These are phyloP conservation scores for Ictalurus furcatus DNA, from an alignment of 2,113 vertebrate genomes.

Conservation along the genomic window DNA sequence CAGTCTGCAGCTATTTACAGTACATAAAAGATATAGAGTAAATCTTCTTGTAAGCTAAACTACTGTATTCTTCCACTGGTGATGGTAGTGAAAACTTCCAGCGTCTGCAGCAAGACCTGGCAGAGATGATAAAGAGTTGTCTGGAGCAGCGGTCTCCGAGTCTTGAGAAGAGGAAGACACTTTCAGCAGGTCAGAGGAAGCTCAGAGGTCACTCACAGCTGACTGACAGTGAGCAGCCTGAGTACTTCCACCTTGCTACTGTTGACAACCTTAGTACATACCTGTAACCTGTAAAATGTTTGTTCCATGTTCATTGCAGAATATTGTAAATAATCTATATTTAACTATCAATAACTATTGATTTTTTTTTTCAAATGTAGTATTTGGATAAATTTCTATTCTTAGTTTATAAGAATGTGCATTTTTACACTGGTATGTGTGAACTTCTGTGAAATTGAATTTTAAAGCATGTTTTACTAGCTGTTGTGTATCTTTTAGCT, in stretches of 20 bases:
- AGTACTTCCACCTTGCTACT: slow-evolving; percentile 87
- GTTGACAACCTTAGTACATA: slow-evolving; percentile 77
- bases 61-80: slow-evolving; percentile 34
- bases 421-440: neutral
- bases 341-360: neutral
- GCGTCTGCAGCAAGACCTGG: slow-evolving; percentile 86
- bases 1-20: neutral
- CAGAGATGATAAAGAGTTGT: slow-evolving; percentile 82
- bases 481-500: neutral
- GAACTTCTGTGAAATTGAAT: neutral
- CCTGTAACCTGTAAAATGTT: slow-evolving; percentile 66
- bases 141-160: slow-evolving; percentile 76
- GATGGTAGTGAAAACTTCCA: slow-evolving; percentile 88
- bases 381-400: neutral
- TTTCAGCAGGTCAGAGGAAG: slow-evolving; percentile 47
- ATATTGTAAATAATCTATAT: slow-evolving; percentile 16
- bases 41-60: neutral
- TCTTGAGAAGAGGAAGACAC: slow-evolving; percentile 56
- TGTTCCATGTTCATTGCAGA: slow-evolving; percentile 3
- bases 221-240: slow-evolving; percentile 65
- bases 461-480: neutral
- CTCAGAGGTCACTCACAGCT: slow-evolving; percentile 38
- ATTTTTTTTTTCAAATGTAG: neutral
- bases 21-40: neutral
- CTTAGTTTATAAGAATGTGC: neutral